Evolutionary conservation across 2,113 vertebrate species (phyloP).

Genomic region (Trogon melanurus): DNA sequence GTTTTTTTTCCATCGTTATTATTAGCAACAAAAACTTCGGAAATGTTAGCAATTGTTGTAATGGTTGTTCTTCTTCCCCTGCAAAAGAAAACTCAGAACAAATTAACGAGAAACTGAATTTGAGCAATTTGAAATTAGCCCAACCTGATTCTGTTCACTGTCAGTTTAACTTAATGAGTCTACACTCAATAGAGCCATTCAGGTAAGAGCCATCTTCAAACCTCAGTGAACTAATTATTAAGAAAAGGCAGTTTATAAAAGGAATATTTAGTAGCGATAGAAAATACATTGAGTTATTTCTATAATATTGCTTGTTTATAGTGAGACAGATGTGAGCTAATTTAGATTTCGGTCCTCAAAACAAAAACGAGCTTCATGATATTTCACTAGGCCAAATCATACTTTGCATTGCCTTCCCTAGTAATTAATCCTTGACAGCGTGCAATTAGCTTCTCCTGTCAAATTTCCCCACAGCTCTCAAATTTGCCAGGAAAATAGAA

Average conservation of each 20-base stretch:
- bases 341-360: neutral
- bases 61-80: neutral
- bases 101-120: neutral
- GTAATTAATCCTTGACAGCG: neutral
- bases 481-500: neutral
- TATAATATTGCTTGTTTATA: neutral
- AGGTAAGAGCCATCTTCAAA: neutral
- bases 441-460: neutral
- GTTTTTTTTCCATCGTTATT: neutral
- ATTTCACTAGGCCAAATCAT: neutral
- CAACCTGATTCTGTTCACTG: neutral
- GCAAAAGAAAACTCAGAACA: neutral
- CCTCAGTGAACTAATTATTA: neutral
- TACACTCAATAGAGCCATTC: neutral
- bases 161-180: neutral
- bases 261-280: neutral
- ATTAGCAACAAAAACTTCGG: neutral
- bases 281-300: neutral
- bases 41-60: neutral
- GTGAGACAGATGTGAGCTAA: neutral
- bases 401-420: neutral
- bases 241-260: neutral
- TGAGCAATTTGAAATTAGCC: neutral
- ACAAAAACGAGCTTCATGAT: neutral
- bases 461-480: neutral